These are phyloP conservation scores for Choreutis nemorana DNA, from an alignment of 2,888 invertebrate species.

Conservation along the genomic window DNA sequence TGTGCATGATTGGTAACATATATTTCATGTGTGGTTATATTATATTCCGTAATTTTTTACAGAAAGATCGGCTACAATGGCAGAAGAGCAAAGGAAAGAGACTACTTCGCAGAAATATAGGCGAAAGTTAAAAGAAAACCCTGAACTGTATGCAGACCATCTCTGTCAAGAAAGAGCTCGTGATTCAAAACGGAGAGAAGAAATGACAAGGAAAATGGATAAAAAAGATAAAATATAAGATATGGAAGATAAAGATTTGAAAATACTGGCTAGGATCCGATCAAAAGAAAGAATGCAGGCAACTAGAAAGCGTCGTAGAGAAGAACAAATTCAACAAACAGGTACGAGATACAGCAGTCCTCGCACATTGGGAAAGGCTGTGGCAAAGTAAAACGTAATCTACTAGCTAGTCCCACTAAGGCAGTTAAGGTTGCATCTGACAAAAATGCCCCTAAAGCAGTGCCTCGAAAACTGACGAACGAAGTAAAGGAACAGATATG, in stretches of 20 bases:
- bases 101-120: constrained; percentile 14
- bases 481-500: constrained; percentile 6
- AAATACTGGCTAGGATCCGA: constrained; percentile 12
- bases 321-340: constrained; percentile 9
- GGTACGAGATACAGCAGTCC: constrained; percentile 9
- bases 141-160: constrained; percentile 11
- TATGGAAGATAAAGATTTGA: constrained; percentile 11
- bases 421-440: constrained; percentile 11
- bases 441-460: constrained; percentile 9
- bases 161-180: constrained; percentile 12
- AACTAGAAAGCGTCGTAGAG: constrained; percentile 12
- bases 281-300: constrained; percentile 14
- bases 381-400: constrained; percentile 12
- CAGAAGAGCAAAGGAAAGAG: constrained; percentile 9
- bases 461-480: constrained; percentile 7
- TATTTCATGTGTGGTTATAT: constrained; percentile 9
- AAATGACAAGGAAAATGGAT: constrained; percentile 13
- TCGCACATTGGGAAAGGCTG: constrained; percentile 11
- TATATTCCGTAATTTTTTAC: constrained; percentile 9
- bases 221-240: no score
- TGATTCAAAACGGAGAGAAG: constrained; percentile 14
- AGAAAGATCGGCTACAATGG: constrained; percentile 10
- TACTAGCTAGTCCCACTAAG: constrained; percentile 12
- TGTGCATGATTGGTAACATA: no score
- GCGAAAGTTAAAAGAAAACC: constrained; percentile 13